Conservation (phyloP, 1,140 invertebrate genomes). For the Chironomus tepperi region DNA sequence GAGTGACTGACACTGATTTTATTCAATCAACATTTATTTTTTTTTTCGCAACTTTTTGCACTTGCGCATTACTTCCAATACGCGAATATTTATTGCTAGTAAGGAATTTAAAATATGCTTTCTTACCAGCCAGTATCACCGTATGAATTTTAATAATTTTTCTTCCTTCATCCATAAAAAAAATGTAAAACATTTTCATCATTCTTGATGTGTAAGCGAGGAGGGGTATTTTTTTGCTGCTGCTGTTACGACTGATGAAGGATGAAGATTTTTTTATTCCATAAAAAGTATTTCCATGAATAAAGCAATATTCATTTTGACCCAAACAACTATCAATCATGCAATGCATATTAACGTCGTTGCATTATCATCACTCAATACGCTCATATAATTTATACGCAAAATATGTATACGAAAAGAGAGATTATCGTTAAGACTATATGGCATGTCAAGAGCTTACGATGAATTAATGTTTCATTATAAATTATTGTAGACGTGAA, state of each 20-base stretch:
- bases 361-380: constrained; percentile 7
- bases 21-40: constrained; percentile 19
- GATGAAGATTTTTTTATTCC: neutral
- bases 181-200: constrained; percentile 7
- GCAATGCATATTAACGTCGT: constrained; percentile 6
- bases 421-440: neutral
- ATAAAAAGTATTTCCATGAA: neutral
- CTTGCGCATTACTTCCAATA: neutral
- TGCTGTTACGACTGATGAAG: neutral
- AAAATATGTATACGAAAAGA: neutral
- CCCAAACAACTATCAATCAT: constrained; percentile 12
- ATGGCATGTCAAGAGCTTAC: neutral
- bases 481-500: neutral
- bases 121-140: neutral
- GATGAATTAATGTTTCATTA: constrained; percentile 9
- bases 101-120: constrained; percentile 7
- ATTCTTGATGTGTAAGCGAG: neutral
- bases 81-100: neutral
- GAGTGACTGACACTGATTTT: constrained; percentile 22
- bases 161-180: neutral
- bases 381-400: neutral
- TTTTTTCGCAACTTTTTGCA: neutral
- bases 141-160: constrained; percentile 4
- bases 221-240: neutral
- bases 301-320: neutral